phyloP scores from a whole-genome alignment of 1,140 invertebrate species.

The Drosophila baimaii region DNA sequence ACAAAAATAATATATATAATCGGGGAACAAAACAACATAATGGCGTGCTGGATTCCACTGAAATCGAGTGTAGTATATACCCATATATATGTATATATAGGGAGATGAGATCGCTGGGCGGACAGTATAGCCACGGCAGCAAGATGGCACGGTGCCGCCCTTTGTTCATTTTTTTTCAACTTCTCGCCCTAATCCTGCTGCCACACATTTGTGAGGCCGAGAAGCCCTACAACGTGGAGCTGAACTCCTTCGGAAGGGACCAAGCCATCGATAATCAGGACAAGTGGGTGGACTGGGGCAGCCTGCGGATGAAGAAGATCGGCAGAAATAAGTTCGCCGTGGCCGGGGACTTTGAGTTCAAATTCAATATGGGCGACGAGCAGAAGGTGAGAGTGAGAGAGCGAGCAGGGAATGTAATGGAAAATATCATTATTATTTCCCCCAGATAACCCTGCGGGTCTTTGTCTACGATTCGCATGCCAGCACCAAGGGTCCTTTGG shows the following conservation, averaged over 20 bases:
- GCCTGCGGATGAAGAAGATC: conserved; percentile 68
- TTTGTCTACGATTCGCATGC: conserved; percentile 46
- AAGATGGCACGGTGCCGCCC: conserved; percentile 37
- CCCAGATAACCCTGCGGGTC: conserved; percentile 53
- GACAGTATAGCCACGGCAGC: conserved; percentile 12
- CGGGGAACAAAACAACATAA: background rate
- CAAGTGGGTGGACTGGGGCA: conserved; percentile 68
- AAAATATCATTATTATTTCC: background rate
- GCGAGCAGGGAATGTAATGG: too few relatives aligned
- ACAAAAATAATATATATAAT: background rate
- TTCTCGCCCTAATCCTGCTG: conserved; percentile 16
- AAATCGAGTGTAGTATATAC: background rate
- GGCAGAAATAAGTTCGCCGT: conserved; percentile 57
- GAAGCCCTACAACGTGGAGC: conserved; percentile 58
- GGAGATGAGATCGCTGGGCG: background rate
- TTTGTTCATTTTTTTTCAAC: background rate
- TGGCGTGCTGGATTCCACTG: conserved; percentile 9
- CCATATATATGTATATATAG: conserved; percentile 1
- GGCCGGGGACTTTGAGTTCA: conserved; percentile 61
- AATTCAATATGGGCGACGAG: conserved; percentile 61
- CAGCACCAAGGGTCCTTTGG: conserved; percentile 50
- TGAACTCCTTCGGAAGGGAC: conserved; percentile 57
- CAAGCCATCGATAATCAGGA: conserved; percentile 38
- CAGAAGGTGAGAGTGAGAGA: too few relatives aligned
- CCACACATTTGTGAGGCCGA: conserved; percentile 21